These are phyloP conservation scores for Protobothrops flavoviridis DNA, from an alignment of 2,113 vertebrate genomes.

Conservation along the genomic window DNA sequence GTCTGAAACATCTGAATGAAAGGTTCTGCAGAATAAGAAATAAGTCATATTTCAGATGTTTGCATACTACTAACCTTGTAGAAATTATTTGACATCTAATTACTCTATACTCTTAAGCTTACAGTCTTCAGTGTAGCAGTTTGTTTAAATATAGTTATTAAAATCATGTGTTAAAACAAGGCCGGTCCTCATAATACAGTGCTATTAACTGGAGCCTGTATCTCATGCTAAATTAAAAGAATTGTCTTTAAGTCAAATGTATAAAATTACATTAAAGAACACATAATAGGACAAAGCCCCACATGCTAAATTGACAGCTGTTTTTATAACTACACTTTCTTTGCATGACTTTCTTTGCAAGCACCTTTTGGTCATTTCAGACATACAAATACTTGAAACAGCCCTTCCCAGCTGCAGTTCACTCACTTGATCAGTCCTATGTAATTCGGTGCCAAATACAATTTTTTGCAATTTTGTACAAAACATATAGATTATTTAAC, in stretches of 20 bases:
- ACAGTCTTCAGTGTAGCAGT: conserved; percentile 43
- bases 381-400: conserved; percentile 49
- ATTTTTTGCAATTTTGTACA: conserved; percentile 56
- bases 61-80: conserved; percentile 46
- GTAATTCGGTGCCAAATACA: conserved; percentile 57
- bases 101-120: conserved; percentile 38
- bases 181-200: conserved; percentile 39
- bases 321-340: conserved; percentile 45
- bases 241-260: conserved; percentile 38
- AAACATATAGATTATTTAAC: conserved; percentile 56
- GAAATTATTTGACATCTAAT: conserved; percentile 37
- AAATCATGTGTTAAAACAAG: conserved; percentile 44
- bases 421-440: conserved; percentile 43
- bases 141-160: conserved; percentile 52
- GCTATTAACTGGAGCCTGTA: conserved; percentile 46
- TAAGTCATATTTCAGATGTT: conserved; percentile 35
- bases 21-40: conserved; percentile 50
- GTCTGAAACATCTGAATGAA: conserved; percentile 20
- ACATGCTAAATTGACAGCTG: conserved; percentile 53
- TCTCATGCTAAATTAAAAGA: conserved; percentile 49
- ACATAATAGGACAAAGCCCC: conserved; percentile 37
- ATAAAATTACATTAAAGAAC: conserved; percentile 51
- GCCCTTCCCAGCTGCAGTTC: conserved; percentile 52
- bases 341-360: conserved; percentile 62
- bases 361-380: conserved; percentile 44